phyloP scores from a whole-genome alignment of 2,797 vertebrate species.

The Prionace glauca region DNA sequence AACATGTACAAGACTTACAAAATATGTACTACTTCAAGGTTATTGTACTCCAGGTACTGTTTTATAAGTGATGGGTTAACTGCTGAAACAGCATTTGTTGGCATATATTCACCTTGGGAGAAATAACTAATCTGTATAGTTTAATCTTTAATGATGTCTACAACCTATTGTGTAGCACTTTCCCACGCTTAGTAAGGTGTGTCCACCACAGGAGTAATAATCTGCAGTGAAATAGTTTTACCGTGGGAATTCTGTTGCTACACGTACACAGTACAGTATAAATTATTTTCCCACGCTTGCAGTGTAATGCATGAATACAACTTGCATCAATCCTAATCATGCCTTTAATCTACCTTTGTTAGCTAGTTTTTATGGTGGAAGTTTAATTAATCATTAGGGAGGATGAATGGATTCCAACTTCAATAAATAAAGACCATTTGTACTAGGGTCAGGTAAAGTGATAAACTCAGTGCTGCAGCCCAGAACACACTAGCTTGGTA shows the following conservation, averaged over 20 bases:
- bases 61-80: constrained; percentile 41
- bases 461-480: constrained; percentile 41
- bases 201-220: constrained; percentile 54
- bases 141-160: constrained; percentile 51
- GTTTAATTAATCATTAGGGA: constrained; percentile 57
- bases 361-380: constrained; percentile 59
- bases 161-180: constrained; percentile 50
- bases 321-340: constrained; percentile 48
- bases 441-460: constrained; percentile 45
- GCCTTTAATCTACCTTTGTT: constrained; percentile 60
- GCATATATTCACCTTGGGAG: constrained; percentile 44
- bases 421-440: constrained; percentile 56
- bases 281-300: constrained; percentile 70
- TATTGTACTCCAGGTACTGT: constrained; percentile 29
- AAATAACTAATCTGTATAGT: constrained; percentile 55
- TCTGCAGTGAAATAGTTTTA: constrained; percentile 50
- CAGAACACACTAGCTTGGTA: constrained; percentile 44
- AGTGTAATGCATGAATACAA: constrained; percentile 50
- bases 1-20: not conserved
- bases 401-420: constrained; percentile 54
- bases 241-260: constrained; percentile 68
- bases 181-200: constrained; percentile 66
- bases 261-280: constrained; percentile 45
- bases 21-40: not conserved
- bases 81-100: constrained; percentile 41